Evolutionary conservation across 2,888 invertebrate species (phyloP), one percentile per base, ranked within the genome.

Genomic region (Hydrotaea diabolus): DNA sequence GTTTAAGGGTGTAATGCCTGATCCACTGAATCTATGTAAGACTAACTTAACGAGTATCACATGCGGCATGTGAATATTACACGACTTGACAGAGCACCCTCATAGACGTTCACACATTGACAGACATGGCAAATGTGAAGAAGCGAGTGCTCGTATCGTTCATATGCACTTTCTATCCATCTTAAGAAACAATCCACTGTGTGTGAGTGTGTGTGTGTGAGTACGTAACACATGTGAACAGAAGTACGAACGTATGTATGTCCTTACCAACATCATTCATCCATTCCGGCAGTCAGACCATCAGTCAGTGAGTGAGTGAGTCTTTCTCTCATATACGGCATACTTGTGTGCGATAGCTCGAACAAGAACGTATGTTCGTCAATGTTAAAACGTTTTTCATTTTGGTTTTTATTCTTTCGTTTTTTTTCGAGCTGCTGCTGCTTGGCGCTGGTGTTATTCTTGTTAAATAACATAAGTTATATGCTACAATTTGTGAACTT

Each of bases 401-500:
- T 31, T 31, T 31, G 3, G 31, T 31, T 31, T 2, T 31, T 31
- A 31, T 31, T 26, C 31, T 26, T 59, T 23, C 53, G 23, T 71
- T 46, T 26, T 9, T 2, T 62, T 62, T 62, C 15, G 53, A 9
- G 26, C 23, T 49, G n/a, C 5, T 15, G 69, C 19, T 13, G 55
- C n/a, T 31, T 31, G 31, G 2, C 7, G 31, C 36, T 55, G 31
- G 39, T 11, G 15, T 43, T 59, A 4, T 73, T 13, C 66, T 66
- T 66, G 43, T 66, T 66, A 66, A 66, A 59, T 71, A 66, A 66
- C 79, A 73, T 69, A 79, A 79, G 74, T 74, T 74, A 55, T 73
- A 79, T 43, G 66, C 74, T 66, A 74, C 66, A 79, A 79, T 79
- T 79, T 79, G 79, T 79, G 66, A 79, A 79, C 79, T 69, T 79